A percentile compares a stretch with the other conserved stretches of the same genome.
phyloP scores from a whole-genome alignment of 2,113 vertebrate genomes.

The Lates calcarifer region DNA sequence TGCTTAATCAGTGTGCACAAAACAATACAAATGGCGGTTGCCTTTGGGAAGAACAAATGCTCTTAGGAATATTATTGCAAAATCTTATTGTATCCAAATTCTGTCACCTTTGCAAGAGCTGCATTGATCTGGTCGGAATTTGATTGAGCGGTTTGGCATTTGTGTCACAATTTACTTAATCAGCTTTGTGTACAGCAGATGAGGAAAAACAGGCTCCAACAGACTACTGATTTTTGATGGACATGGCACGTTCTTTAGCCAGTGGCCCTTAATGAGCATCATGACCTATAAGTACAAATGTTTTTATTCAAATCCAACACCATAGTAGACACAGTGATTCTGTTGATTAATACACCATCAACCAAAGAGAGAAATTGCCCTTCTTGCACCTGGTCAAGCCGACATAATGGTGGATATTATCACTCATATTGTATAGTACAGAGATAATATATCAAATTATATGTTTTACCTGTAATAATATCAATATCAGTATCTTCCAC shows the following conservation, averaged over 20 bases:
- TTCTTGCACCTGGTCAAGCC: not conserved
- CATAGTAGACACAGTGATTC: not conserved
- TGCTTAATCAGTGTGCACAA: constrained; percentile 41
- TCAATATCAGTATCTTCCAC: not conserved
- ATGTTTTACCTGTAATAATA: not conserved
- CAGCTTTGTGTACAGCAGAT: constrained; percentile 22
- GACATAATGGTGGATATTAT: not conserved
- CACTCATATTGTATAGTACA: not conserved
- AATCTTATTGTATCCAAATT: constrained; percentile 23
- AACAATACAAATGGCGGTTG: constrained; percentile 2
- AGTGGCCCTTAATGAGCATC: constrained; percentile 49
- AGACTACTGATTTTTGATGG: constrained; percentile 47
- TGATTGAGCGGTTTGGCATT: constrained; percentile 57
- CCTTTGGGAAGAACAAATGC: constrained; percentile 11
- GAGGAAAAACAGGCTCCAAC: constrained; percentile 28
- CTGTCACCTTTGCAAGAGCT: not conserved
- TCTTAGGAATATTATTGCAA: not conserved
- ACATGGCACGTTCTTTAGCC: constrained; percentile 43
- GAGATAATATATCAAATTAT: not conserved
- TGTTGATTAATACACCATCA: constrained; percentile 25
- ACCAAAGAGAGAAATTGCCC: not conserved
- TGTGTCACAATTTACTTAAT: constrained; percentile 52
- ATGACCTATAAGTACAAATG: constrained; percentile 53
- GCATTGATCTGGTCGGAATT: constrained; percentile 17
- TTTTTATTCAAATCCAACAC: constrained; percentile 25